These are phyloP conservation scores for Lamellibrachia columna DNA, from an alignment of 2,888 invertebrate species.

Conservation along the genomic window DNA sequence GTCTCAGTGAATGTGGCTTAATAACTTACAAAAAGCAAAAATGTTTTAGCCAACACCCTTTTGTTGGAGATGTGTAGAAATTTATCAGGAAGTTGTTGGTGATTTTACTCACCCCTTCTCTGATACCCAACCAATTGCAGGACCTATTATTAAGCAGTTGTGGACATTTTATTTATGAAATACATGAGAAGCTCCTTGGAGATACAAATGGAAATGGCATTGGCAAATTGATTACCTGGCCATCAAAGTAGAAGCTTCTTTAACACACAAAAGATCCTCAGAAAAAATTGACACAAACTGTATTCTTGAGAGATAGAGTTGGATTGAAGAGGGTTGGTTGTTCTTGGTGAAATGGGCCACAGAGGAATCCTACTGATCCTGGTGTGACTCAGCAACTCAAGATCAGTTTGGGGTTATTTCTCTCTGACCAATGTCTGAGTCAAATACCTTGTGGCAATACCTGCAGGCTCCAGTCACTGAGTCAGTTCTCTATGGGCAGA, in stretches of 20 bases:
- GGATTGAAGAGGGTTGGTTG: not conserved
- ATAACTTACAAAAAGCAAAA: too few relatives aligned
- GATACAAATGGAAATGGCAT: too few relatives aligned
- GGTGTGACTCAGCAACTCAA: not conserved
- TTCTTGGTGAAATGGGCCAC: not conserved
- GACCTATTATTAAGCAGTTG: not conserved
- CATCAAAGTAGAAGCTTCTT: not conserved
- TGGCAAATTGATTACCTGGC: too few relatives aligned
- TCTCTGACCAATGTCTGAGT: not conserved
- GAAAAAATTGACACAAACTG: too few relatives aligned
- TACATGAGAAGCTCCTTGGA: not conserved
- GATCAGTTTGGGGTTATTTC: not conserved
- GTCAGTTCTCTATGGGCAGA: not conserved
- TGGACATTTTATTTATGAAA: not conserved
- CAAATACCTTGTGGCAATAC: not conserved
- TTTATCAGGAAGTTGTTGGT: too few relatives aligned
- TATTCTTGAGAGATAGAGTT: not conserved
- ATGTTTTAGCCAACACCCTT: too few relatives aligned
- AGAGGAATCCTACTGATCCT: not conserved
- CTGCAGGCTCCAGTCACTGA: not conserved
- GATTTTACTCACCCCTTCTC: too few relatives aligned
- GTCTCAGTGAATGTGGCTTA: not conserved
- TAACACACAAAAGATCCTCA: too few relatives aligned
- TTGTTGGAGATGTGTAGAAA: too few relatives aligned
- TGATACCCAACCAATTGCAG: not conserved